Evolutionary conservation across 1,140 invertebrate species (phyloP).

Genomic region (Lordiphosa mommai): DNA sequence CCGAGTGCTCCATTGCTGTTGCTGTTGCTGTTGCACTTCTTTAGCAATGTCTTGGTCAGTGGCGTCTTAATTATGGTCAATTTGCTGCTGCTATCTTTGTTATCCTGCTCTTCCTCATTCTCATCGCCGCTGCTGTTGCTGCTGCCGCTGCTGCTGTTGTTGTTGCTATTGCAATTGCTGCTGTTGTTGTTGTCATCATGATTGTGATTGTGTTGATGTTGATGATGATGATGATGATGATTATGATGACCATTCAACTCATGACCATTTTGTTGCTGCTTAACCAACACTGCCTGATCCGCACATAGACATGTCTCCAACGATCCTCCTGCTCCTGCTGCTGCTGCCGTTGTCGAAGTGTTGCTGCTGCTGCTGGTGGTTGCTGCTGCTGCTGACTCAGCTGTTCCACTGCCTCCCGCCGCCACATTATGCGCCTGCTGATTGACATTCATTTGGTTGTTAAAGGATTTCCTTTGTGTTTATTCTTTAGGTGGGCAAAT

Average conservation of each 20-base stretch:
- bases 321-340: background rate
- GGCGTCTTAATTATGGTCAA: constrained; percentile 74
- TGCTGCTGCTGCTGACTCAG: constrained; percentile 6
- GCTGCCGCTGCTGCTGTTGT: background rate
- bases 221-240: background rate
- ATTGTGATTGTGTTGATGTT: constrained; percentile 30
- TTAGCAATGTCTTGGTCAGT: constrained; percentile 67
- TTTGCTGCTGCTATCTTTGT: constrained; percentile 30
- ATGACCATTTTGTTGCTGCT: too few species aligned
- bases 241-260: too few species aligned
- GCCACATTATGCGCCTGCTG: constrained; percentile 5
- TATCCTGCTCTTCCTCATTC: constrained; percentile 9
- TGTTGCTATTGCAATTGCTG: constrained; percentile 8
- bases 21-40: constrained; percentile 65
- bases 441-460: constrained; percentile 15
- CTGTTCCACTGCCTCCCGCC: background rate
- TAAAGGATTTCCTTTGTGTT: background rate
- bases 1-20: constrained; percentile 11
- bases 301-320: too few species aligned
- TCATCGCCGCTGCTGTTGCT: constrained; percentile 7
- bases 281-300: too few species aligned
- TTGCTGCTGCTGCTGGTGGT: constrained; percentile 5
- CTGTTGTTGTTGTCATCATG: constrained; percentile 12
- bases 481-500: constrained; percentile 30
- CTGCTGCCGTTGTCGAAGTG: background rate